These are phyloP conservation scores for Tetrax tetrax DNA, from an alignment of 2,113 vertebrate genomes.

Conservation along the genomic window DNA sequence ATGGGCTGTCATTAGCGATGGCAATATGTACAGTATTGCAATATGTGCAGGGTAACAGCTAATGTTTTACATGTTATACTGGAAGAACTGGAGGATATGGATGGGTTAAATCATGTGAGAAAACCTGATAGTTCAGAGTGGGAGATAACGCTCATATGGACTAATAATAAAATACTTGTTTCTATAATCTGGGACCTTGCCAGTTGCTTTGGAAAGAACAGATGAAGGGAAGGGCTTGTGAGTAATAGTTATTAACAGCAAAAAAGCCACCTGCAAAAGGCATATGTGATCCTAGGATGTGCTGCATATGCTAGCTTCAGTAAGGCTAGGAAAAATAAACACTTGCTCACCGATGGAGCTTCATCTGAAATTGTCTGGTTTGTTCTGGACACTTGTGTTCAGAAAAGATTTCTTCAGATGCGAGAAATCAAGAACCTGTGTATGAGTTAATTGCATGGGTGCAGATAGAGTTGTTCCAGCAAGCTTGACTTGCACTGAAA, in stretches of 20 bases:
- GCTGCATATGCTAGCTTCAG: background rate
- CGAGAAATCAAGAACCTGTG: background rate
- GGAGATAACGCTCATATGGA: background rate
- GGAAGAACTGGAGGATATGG: background rate
- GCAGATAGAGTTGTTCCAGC: background rate
- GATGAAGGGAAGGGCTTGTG: background rate
- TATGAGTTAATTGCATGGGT: background rate
- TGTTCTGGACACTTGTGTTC: background rate
- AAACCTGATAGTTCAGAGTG: background rate
- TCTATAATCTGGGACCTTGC: background rate
- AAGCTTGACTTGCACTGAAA: background rate
- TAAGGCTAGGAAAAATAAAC: background rate
- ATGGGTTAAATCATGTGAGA: background rate
- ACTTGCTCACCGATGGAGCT: background rate
- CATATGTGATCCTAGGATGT: background rate
- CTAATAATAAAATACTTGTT: slow-evolving; percentile 3
- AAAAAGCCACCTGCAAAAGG: slow-evolving; percentile 39
- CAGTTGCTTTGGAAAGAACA: background rate
- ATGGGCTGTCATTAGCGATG: rapidly evolving
- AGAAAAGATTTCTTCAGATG: background rate
- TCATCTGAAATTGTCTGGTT: background rate
- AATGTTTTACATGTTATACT: background rate
- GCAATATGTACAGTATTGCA: background rate
- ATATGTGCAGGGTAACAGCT: background rate
- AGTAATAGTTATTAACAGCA: background rate